Evolutionary conservation across 2,888 invertebrate genomes (phyloP).

Genomic region (Syrista parreyssii): DNA sequence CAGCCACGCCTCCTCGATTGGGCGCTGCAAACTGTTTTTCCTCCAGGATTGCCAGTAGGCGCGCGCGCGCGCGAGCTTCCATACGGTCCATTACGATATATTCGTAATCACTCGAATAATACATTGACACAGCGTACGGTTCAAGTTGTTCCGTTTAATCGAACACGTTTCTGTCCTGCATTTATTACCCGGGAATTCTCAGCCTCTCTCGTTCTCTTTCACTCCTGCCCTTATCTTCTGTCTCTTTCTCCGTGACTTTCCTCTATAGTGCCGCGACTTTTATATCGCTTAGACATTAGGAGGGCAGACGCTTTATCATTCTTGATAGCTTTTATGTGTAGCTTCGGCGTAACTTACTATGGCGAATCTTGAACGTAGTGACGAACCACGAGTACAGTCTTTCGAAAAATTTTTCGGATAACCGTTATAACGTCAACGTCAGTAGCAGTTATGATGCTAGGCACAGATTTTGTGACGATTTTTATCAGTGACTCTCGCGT

Average conservation of each 20-base stretch:
- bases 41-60: neutral
- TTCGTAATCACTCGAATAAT: neutral
- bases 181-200: neutral
- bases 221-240: neutral
- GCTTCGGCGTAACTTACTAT: neutral
- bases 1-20: constrained; percentile 44
- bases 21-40: constrained; percentile 5
- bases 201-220: neutral
- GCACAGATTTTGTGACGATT: neutral
- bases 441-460: neutral
- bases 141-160: neutral
- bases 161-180: neutral
- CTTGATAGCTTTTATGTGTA: neutral
- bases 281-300: neutral
- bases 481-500: neutral
- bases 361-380: neutral
- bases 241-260: neutral
- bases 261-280: neutral
- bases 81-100: neutral
- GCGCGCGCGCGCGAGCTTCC: neutral
- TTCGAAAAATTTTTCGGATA: neutral
- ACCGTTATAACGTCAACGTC: neutral
- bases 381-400: neutral
- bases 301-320: neutral
- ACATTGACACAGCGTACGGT: neutral